These are phyloP conservation scores for Meandrina meandrites DNA, from an alignment of 92 coral and sea anemone species.

Conservation along the genomic window DNA sequence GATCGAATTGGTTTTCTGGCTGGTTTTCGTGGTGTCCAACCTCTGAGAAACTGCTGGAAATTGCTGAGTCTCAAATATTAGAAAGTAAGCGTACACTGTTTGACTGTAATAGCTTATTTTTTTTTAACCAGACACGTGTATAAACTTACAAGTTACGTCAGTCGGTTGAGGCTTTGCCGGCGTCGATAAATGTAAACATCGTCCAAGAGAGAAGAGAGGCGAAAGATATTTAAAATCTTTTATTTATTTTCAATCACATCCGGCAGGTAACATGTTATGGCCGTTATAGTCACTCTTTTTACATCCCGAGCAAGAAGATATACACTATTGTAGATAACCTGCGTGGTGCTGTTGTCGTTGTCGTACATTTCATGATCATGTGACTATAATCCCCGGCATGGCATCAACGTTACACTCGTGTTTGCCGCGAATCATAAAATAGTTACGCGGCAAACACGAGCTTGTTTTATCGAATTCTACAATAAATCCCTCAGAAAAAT, in stretches of 20 bases:
- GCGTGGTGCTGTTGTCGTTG: not conserved
- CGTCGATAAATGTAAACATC: not conserved
- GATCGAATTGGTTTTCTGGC: constrained; percentile 32
- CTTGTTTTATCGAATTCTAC: no score
- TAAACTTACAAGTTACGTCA: not conserved
- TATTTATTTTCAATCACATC: not conserved
- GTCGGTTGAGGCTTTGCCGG: not conserved
- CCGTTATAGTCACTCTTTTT: not conserved
- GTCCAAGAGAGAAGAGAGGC: not conserved
- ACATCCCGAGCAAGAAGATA: not conserved
- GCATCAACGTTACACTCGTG: not conserved
- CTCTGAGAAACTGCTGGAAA: constrained; percentile 79
- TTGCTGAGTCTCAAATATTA: constrained; percentile 83
- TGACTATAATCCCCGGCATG: not conserved
- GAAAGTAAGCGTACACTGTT: constrained; percentile 62
- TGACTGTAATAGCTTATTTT: not conserved
- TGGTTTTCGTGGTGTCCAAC: constrained; percentile 99
- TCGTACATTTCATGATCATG: not conserved
- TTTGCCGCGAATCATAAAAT: not conserved
- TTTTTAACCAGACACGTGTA: not conserved
- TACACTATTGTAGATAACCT: not conserved
- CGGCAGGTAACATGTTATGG: not conserved
- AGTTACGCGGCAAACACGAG: not conserved
- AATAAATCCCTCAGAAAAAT: no score
- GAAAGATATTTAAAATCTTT: not conserved